These are phyloP conservation scores for Sebastes nivosus DNA, from an alignment of 2,797 vertebrate species.

Conservation along the genomic window DNA sequence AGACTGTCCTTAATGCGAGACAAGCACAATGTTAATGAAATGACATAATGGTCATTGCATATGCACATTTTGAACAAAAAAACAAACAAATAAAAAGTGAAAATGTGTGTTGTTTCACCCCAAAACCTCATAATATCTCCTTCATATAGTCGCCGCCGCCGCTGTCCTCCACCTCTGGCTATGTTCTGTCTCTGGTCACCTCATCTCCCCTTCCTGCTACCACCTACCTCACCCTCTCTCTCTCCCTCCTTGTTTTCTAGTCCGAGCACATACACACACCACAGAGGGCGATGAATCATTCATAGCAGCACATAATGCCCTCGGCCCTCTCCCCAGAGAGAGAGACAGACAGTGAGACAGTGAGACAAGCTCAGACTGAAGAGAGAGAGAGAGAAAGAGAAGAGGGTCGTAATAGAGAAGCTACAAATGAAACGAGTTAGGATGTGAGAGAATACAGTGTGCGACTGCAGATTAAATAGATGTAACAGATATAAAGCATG, in stretches of 20 bases:
- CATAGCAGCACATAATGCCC: constrained; percentile 74
- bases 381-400: background rate
- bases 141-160: background rate
- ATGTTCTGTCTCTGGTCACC: constrained; percentile 42
- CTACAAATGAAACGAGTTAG: constrained; percentile 35
- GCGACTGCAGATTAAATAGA: constrained; percentile 22
- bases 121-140: background rate
- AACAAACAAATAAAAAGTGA: background rate
- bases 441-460: constrained; percentile 7
- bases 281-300: constrained; percentile 77
- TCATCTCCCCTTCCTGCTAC: constrained; percentile 36
- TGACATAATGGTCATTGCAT: background rate
- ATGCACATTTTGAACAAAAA: background rate
- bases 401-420: constrained; percentile 5
- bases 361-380: constrained; percentile 18
- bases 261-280: constrained; percentile 68
- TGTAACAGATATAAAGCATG: constrained; percentile 22
- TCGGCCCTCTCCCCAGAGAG: constrained; percentile 58
- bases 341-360: constrained; percentile 27
- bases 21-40: background rate
- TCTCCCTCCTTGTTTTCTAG: constrained; percentile 60
- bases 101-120: background rate
- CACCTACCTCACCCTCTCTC: constrained; percentile 25
- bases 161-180: constrained; percentile 21
- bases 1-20: background rate